Evolutionary conservation across 2,113 vertebrate genomes (phyloP), one percentile per base, ranked within the genome.

Genomic region (Aplodontia rufa): DNA sequence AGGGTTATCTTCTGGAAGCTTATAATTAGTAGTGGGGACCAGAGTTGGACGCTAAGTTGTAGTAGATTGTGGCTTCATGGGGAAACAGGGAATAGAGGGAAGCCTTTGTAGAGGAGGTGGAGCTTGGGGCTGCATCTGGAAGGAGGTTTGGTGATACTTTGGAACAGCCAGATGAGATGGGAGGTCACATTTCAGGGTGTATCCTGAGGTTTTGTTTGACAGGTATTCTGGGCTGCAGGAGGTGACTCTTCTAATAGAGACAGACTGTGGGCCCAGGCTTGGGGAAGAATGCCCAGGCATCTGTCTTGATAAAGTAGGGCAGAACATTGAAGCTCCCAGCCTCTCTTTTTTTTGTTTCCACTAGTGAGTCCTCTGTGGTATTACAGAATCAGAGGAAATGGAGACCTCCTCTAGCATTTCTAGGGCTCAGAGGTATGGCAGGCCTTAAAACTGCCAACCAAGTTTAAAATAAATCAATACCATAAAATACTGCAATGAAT

Each of bases 391-490:
- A 87, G 76, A 76, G 47, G 55, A 87, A 90, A 64, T 71, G 68
- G 84, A 92, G 85, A 51, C 60, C 81, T 91, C 64, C 90, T 97
- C 40, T 32, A 81, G 71, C 91, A 51, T 58, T 79, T 97, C 82
- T 80, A 45, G 85, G 51, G 85, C 90, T 96, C 85, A 76, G 93
- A 94, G 49, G 68, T 55, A 88, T 78, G 87, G 94, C 81, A 88
- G 96, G 86, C 93, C 91, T 97, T 97, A 97, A 97, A 96, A 96
- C 97, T 97, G 96, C 96, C 96, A 95, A 49, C 86, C 71, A 62
- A 71, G 82, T 96, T 93, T 97, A 97, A 96, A 94, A 97, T 96
- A 97, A 97, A 98, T 98, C 97, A 97, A 96, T 97, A 96, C 94
- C n/a, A 5, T 96, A 97, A 98, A 97, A 94, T 88, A 96, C 89